These are phyloP conservation scores for Fulica atra DNA, from an alignment of 2,113 vertebrate species.

Conservation along the genomic window DNA sequence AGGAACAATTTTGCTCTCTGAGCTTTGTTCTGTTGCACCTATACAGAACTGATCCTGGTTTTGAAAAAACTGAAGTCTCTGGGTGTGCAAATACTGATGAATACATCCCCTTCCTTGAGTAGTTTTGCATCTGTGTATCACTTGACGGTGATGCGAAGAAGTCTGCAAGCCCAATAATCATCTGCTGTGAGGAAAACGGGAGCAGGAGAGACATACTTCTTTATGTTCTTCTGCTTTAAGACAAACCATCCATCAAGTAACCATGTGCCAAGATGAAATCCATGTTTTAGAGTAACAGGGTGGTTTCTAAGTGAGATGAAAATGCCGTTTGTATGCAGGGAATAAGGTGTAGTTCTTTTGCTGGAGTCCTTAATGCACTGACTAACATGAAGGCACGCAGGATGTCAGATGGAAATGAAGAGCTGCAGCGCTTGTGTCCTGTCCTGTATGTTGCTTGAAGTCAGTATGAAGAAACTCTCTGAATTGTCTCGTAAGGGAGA, in stretches of 20 bases:
- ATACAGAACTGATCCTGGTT: not conserved
- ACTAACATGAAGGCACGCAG: not conserved
- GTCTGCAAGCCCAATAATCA: accelerated
- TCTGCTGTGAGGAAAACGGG: not conserved
- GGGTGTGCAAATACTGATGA: not conserved
- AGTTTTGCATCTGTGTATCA: not conserved
- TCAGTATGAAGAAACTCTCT: not conserved
- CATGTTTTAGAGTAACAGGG: not conserved
- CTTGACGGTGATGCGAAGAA: too few relatives aligned
- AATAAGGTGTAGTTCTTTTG: not conserved
- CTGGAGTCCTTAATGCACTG: accelerated
- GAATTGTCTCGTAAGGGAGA: not conserved
- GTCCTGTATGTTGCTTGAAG: not conserved
- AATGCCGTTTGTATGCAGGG: not conserved
- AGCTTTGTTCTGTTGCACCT: not conserved
- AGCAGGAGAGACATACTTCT: not conserved
- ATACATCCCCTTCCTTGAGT: not conserved
- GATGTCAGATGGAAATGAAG: not conserved
- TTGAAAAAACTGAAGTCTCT: not conserved
- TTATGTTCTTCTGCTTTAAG: not conserved
- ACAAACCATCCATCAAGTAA: not conserved
- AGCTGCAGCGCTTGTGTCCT: not conserved
- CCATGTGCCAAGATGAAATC: not conserved
- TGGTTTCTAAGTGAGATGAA: not conserved
- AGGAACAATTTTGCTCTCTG: not conserved